Percentiles rank a stretch among this genome's conserved stretches.
phyloP scores from a whole-genome alignment of 64 coral and sea anemone species.

The Platygyra sinensis region DNA sequence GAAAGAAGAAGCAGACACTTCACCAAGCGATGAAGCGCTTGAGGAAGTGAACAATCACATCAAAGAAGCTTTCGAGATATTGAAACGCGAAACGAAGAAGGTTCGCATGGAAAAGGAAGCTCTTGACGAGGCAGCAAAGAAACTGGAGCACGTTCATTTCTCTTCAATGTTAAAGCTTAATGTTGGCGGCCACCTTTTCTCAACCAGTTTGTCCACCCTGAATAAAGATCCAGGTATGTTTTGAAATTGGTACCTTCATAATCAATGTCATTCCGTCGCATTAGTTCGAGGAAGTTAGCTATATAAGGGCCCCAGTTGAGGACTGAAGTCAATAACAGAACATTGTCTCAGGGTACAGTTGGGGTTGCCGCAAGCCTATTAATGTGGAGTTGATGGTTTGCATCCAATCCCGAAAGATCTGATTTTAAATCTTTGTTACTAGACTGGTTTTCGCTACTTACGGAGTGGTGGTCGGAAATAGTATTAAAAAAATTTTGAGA shows the following conservation, averaged over 20 bases:
- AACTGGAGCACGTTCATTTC: slow-evolving; percentile 1
- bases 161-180: neutral
- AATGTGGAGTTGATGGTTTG: too few species aligned
- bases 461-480: too few species aligned
- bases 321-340: too few species aligned
- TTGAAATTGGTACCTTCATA: neutral
- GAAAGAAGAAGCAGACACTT: neutral
- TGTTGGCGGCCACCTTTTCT: neutral
- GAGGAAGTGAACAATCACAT: neutral
- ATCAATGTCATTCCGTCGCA: too few species aligned
- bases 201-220: neutral
- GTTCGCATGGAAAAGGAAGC: slow-evolving; percentile 4
- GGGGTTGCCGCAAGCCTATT: too few species aligned
- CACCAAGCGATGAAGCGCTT: neutral
- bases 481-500: too few species aligned
- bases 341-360: too few species aligned
- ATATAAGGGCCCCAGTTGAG: too few species aligned
- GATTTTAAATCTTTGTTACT: too few species aligned
- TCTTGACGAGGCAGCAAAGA: neutral
- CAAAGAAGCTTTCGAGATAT: neutral
- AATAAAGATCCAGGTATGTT: neutral
- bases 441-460: too few species aligned
- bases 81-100: neutral
- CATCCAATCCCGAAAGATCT: too few species aligned
- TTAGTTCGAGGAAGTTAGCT: too few species aligned